Percentiles rank a stretch among this genome's conserved stretches.
Conservation (phyloP, 2,797 vertebrate genomes). For the Chaunax sp. region DNA sequence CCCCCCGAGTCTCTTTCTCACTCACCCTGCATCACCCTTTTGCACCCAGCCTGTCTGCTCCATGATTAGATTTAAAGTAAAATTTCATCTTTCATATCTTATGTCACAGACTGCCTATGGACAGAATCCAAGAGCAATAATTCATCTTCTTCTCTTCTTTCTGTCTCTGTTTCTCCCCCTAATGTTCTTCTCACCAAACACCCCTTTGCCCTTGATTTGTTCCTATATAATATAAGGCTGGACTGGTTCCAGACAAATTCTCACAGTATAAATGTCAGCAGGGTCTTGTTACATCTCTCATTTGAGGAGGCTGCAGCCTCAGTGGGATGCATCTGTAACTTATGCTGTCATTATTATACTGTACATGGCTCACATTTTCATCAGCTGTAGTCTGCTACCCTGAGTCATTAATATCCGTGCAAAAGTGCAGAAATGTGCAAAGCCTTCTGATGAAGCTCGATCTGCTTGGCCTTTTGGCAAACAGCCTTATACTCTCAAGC, state of each 20-base stretch:
- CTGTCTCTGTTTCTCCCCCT: background rate
- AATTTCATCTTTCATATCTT: conserved; percentile 37
- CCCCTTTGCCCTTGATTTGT: background rate
- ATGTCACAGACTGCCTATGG: conserved; percentile 1
- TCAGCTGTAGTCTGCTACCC: background rate
- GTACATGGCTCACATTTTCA: conserved; percentile 10
- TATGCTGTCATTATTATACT: background rate
- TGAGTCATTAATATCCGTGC: background rate
- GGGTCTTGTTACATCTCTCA: background rate
- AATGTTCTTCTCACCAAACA: background rate
- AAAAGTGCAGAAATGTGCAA: conserved; percentile 1
- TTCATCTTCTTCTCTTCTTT: background rate
- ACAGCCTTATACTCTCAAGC: conserved; percentile 7
- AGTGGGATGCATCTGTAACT: background rate
- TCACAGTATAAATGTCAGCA: conserved; percentile 4
- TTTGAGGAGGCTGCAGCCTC: background rate
- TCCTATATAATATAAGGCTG: background rate
- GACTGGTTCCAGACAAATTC: background rate
- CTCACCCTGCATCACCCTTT: conserved; percentile 26
- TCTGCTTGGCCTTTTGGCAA: conserved; percentile 3
- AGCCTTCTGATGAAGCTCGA: conserved; percentile 2
- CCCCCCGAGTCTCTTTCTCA: background rate
- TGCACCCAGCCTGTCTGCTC: conserved; percentile 7
- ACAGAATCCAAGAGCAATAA: conserved; percentile 10
- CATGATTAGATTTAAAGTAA: conserved; percentile 17